Conservation (phyloP, 2,888 invertebrate species). For the Patella caerulea region DNA sequence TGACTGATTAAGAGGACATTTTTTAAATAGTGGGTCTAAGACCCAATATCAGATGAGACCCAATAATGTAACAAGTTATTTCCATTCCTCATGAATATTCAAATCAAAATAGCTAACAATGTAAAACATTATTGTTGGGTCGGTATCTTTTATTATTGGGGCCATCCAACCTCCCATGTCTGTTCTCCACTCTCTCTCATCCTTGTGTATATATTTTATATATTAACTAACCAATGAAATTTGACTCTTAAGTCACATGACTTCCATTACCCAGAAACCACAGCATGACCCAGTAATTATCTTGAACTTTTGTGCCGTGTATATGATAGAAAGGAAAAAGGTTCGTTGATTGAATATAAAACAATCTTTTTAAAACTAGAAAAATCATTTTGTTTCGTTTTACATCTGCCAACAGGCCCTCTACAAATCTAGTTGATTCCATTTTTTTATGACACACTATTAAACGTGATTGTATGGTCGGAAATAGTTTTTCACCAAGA, state of each 20-base stretch:
- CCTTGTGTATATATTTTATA: constrained; percentile 2
- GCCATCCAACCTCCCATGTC: background rate
- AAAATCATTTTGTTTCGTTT: too few relatives aligned
- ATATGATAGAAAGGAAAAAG: too few relatives aligned
- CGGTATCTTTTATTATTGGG: background rate
- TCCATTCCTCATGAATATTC: background rate
- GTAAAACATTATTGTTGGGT: background rate
- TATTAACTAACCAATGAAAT: constrained; percentile 1
- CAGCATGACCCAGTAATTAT: background rate
- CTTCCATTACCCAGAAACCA: background rate
- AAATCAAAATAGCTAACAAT: background rate
- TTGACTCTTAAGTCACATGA: background rate
- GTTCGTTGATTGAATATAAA: too few relatives aligned
- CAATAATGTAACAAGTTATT: background rate
- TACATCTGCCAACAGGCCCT: background rate
- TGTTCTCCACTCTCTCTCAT: background rate
- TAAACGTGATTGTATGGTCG: background rate
- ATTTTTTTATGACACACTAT: background rate
- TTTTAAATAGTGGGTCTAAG: background rate
- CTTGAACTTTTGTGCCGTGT: too few relatives aligned
- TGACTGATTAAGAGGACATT: background rate
- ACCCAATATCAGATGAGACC: background rate
- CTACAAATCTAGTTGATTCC: background rate
- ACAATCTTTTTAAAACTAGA: too few relatives aligned
- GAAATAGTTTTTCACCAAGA: background rate